A percentile compares a stretch with the other conserved stretches of the same genome.
phyloP scores from a whole-genome alignment of 2,888 invertebrate genomes.

The Dryococelus australis region DNA sequence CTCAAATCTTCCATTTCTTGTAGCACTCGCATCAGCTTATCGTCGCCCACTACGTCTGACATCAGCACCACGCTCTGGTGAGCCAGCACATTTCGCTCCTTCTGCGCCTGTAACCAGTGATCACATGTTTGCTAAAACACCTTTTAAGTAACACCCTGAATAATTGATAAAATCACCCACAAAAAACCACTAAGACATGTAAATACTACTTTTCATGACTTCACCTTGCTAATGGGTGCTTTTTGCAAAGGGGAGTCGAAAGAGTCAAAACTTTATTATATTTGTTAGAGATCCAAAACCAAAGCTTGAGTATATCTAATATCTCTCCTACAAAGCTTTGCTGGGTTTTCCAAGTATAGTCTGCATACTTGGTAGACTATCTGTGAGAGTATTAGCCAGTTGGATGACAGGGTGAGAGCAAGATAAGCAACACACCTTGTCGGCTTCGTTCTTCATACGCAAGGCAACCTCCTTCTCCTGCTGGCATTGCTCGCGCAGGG shows the following conservation, averaged over 20 bases:
- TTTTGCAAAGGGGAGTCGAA: no score
- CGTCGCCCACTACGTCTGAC: constrained; percentile 66
- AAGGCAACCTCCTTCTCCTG: constrained; percentile 66
- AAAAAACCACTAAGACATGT: no score
- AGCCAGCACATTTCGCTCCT: constrained; percentile 68
- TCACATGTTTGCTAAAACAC: background rate
- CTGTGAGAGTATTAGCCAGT: no score
- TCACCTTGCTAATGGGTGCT: no score
- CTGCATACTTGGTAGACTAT: no score
- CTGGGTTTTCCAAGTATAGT: no score
- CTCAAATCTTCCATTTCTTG: constrained; percentile 70
- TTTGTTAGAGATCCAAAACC: no score
- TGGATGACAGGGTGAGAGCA: background rate
- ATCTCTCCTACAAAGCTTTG: no score
- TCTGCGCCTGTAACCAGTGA: constrained; percentile 62
- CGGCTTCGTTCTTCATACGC: constrained; percentile 58
- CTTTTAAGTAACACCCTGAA: background rate
- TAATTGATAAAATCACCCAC: background rate
- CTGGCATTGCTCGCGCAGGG: constrained; percentile 68
- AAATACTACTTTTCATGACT: no score
- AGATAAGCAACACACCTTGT: constrained; percentile 53
- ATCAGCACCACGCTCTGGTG: constrained; percentile 73
- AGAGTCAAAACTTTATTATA: no score
- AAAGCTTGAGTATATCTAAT: no score
- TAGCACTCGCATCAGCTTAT: constrained; percentile 64